Base-by-base conservation (phyloP, 37 sponge, comb jelly and placozoan genomes). In the Cliona cf. orientalis region DNA sequence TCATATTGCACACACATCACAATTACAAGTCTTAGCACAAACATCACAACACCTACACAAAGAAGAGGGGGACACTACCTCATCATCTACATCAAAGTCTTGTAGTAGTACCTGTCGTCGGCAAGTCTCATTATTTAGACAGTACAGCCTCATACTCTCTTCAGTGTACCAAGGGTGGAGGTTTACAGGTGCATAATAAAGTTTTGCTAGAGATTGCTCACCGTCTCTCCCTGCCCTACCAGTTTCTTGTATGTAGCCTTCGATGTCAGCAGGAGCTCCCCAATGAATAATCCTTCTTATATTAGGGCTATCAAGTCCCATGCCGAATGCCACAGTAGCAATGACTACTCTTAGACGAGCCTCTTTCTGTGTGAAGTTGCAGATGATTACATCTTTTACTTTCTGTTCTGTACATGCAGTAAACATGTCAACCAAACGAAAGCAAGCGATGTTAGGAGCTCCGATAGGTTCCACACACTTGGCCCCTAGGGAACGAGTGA, bases 221-320 rank as follows among this genome's bases (percentile, higher is more conserved):
- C 72, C 62, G 58, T 81, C 72, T 35, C 78, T 9, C 23, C 85
- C 78, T 67, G 78, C 77, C 42, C 85, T n/a, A n/a, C n/a, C n/a
- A n/a, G n/a, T n/a, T n/a, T n/a, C n/a, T n/a, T n/a, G n/a, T n/a
- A n/a, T n/a, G 36, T 76, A 84, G 35, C 37, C 17, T 66, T 84
- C 84, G 4, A 74, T 63, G 66, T 83, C 84, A 31, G 33, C 74
- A 22, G 84, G 41, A 32, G 75, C 58, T 55, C 84, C 75, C 85
- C 69, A 84, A 57, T 66, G 85, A 45, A 84, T 84, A 28, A 84
- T 34, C 29, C 42, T 43, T 21, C 58, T 41, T 33, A 84, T 59
- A 39, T 76, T 46, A 11, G 85, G 59, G 58, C 78, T 76, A 36
- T 84, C 85, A 28, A 76, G 17, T 0, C n/a, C n/a, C n/a, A n/a